Conservation (phyloP, 2,797 vertebrate species). For the Chelidonichthys spinosus region DNA sequence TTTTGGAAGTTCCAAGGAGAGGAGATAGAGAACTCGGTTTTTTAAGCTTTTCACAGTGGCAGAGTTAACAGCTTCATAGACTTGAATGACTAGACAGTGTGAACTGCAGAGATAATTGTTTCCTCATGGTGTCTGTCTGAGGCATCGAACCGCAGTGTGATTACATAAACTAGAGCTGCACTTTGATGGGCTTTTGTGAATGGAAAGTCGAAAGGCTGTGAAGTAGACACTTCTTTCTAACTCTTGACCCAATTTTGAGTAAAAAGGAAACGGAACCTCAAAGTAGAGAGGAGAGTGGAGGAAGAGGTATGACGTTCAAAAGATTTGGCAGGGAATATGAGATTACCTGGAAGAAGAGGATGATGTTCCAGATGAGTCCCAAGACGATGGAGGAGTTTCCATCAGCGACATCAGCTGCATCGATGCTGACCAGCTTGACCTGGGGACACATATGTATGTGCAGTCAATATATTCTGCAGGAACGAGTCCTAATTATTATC, state of each 20-base stretch:
- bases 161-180: conserved; percentile 37
- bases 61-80: background rate
- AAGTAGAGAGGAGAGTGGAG: background rate
- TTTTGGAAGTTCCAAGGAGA: too few species aligned
- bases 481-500: too few species aligned
- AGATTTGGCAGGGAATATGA: background rate
- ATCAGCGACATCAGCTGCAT: conserved; percentile 94
- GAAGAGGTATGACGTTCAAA: background rate
- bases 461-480: background rate
- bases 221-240: conserved; percentile 26
- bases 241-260: conserved; percentile 28
- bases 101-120: conserved; percentile 30
- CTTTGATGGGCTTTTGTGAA: conserved; percentile 28
- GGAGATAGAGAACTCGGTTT: too few species aligned
- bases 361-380: conserved; percentile 99
- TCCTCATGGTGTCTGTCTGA: conserved; percentile 34
- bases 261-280: conserved; percentile 10
- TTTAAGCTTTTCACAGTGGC: background rate
- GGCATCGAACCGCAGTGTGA: conserved; percentile 17
- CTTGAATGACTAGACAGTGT: conserved; percentile 3
- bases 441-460: conserved; percentile 56
- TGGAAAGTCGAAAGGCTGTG: conserved; percentile 34
- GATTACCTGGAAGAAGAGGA: conserved; percentile 96
- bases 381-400: conserved; percentile 96
- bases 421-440: conserved; percentile 97